Conservation (phyloP, 2,797 vertebrate species). For the Paedocypris micromegethes region DNA sequence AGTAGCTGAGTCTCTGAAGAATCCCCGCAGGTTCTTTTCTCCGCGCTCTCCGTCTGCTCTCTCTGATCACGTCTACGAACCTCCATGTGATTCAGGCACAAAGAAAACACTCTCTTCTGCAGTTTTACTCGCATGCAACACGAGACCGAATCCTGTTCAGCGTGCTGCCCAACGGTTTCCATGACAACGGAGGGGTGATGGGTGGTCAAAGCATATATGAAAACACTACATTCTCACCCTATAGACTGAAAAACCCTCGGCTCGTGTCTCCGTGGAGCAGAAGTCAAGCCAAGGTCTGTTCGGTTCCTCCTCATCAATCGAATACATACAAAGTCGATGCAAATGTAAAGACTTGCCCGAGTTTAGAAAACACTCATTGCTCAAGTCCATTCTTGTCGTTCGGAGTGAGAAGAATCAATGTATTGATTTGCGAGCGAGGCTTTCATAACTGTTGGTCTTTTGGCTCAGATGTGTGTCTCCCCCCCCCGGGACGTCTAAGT, state of each 20-base stretch:
- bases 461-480: conserved; percentile 7
- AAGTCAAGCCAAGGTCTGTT: too few species aligned
- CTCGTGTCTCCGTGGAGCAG: too few species aligned
- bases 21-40: conserved; percentile 3
- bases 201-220: conserved; percentile 20
- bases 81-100: conserved; percentile 7
- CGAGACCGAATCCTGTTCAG: conserved; percentile 20
- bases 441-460: conserved; percentile 25
- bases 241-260: not conserved
- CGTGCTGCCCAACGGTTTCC: conserved; percentile 45
- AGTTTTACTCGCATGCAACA: conserved; percentile 3
- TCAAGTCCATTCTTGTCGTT: not conserved
- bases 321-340: too few species aligned
- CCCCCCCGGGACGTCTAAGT: not conserved
- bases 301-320: too few species aligned
- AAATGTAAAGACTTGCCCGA: too few species aligned
- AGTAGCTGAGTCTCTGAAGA: not conserved
- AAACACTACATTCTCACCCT: conserved; percentile 39
- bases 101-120: conserved; percentile 5
- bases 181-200: conserved; percentile 47
- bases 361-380: too few species aligned
- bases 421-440: conserved; percentile 25
- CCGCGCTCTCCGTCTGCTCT: conserved; percentile 16
- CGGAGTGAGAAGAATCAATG: conserved; percentile 9
- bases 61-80: conserved; percentile 9